Evolutionary conservation across 2,797 vertebrate species (phyloP).

Genomic region (Lycodopsis pacificus): DNA sequence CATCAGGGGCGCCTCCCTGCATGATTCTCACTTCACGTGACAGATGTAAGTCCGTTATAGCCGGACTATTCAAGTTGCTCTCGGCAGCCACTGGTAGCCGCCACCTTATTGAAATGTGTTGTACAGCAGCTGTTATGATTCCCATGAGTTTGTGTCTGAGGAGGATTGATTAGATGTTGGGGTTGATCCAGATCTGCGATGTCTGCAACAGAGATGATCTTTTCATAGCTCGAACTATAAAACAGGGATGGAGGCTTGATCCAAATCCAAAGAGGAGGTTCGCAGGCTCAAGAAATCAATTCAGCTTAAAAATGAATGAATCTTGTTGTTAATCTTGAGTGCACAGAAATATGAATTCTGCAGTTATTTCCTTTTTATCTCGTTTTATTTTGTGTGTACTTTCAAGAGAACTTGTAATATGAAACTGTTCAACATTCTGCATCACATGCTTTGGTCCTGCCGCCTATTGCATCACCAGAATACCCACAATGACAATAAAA

Average conservation of each 20-base stretch:
- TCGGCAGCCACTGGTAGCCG: background rate
- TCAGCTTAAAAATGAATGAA: slow-evolving; percentile 8
- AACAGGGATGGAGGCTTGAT: slow-evolving; percentile 4
- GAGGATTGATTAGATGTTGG: slow-evolving; percentile 20
- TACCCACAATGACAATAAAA: background rate
- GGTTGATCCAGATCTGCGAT: slow-evolving; percentile 16
- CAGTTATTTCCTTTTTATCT: background rate
- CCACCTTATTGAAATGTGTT: background rate
- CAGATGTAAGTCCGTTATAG: background rate
- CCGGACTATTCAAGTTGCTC: background rate
- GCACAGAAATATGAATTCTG: slow-evolving; percentile 8
- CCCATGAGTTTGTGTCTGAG: background rate
- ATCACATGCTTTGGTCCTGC: background rate
- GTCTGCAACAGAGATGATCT: slow-evolving; percentile 18
- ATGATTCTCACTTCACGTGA: background rate
- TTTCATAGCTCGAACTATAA: slow-evolving; percentile 11
- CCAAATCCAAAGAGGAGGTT: slow-evolving; percentile 17
- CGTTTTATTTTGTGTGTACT: background rate
- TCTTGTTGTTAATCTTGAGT: background rate
- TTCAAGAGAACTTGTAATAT: background rate
- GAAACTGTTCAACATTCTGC: background rate
- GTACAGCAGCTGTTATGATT: background rate
- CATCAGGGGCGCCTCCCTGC: background rate
- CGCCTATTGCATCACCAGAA: background rate
- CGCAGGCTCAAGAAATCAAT: slow-evolving; percentile 14